Evolutionary conservation across 2,113 vertebrate species (phyloP).

Genomic region (Ameiurus melas): DNA sequence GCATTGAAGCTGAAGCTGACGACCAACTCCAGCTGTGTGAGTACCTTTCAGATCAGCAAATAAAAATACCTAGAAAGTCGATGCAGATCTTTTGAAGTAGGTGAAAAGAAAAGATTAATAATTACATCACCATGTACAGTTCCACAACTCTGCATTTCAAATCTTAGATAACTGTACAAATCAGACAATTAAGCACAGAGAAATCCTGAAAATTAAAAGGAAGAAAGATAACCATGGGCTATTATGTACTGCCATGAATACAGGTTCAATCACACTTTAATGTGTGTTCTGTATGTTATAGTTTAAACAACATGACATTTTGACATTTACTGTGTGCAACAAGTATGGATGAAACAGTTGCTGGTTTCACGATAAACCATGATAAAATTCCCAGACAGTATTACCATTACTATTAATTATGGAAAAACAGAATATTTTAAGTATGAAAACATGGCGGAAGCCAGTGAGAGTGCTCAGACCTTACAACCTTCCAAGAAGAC

Average conservation of each 20-base stretch:
- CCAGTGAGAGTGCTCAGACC: too few relatives aligned
- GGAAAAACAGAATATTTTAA: too few relatives aligned
- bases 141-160: not conserved
- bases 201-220: not conserved
- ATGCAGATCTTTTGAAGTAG: not conserved
- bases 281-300: not conserved
- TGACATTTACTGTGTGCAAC: not conserved
- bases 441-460: too few relatives aligned
- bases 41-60: constrained; percentile 42
- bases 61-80: not conserved
- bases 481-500: too few relatives aligned
- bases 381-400: too few relatives aligned
- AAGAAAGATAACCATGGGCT: not conserved
- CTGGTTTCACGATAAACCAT: too few relatives aligned
- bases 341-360: not conserved
- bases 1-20: constrained; percentile 69
- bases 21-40: constrained; percentile 67
- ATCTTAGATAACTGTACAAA: not conserved
- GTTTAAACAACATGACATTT: not conserved
- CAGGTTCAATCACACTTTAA: not conserved
- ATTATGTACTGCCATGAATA: not conserved
- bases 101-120: not conserved
- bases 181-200: not conserved
- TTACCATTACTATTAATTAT: too few relatives aligned
- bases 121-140: not conserved